A percentile compares a stretch with the other conserved stretches of the same genome.
These are phyloP conservation scores for Opisthocomus hoazin DNA, from an alignment of 2,113 vertebrate species.

Conservation along the genomic window DNA sequence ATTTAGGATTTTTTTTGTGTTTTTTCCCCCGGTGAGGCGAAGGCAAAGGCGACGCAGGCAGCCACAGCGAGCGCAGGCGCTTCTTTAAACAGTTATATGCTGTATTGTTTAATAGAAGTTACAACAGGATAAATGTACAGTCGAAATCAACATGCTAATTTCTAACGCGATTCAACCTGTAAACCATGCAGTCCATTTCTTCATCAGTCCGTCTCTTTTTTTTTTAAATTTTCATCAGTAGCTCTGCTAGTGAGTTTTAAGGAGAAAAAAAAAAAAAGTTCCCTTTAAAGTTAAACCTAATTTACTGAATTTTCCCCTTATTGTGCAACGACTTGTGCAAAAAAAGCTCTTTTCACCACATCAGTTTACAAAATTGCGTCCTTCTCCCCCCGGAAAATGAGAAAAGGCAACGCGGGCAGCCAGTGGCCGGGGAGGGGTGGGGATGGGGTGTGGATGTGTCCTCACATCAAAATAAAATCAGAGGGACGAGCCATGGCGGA, in stretches of 20 bases:
- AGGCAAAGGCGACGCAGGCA: neutral
- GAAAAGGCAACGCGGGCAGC: slow-evolving; percentile 12
- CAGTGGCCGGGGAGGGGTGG: neutral
- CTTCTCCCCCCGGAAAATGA: neutral
- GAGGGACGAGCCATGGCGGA: neutral
- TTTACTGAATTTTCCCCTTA: slow-evolving; percentile 43
- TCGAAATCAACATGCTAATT: slow-evolving; percentile 65
- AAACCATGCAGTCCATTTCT: slow-evolving; percentile 6
- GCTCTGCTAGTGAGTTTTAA: slow-evolving; percentile 56
- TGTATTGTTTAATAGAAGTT: slow-evolving; percentile 74
- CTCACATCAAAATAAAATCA: neutral
- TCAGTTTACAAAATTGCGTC: slow-evolving; percentile 4
- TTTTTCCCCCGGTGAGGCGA: fast-evolving
- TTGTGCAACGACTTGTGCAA: slow-evolving; percentile 70
- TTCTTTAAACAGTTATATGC: slow-evolving; percentile 5
- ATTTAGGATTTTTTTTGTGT: neutral
- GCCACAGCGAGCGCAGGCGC: neutral
- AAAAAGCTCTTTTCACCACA: slow-evolving; percentile 54
- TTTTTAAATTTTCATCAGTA: slow-evolving; percentile 22
- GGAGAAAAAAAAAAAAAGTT: slow-evolving; percentile 27
- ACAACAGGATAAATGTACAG: slow-evolving; percentile 65
- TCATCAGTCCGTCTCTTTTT: neutral
- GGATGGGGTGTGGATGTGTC: neutral
- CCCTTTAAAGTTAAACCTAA: slow-evolving; percentile 65
- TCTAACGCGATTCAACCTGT: slow-evolving; percentile 19